Conservation (phyloP, 2,888 invertebrate genomes). For the Ectemnius continuus region DNA sequence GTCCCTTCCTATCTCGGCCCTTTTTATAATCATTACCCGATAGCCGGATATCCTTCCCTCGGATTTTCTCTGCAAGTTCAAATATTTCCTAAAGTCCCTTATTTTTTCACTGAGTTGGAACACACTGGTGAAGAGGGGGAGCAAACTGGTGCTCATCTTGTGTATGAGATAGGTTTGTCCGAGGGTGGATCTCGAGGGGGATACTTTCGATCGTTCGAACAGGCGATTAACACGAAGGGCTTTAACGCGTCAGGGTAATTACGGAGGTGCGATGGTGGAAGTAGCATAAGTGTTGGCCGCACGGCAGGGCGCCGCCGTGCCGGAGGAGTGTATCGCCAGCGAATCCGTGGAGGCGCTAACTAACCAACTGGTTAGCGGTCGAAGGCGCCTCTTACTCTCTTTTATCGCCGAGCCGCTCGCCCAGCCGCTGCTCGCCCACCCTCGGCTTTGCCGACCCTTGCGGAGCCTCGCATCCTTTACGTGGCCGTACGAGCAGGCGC, state of each 20-base stretch:
- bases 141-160: background rate
- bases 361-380: slow-evolving; percentile 61
- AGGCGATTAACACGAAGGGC: slow-evolving; percentile 56
- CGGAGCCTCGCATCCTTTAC: background rate
- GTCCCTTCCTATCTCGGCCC: slow-evolving; percentile 37
- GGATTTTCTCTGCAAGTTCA: too few relatives aligned
- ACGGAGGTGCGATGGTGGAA: slow-evolving; percentile 61
- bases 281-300: slow-evolving; percentile 66
- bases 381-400: slow-evolving; percentile 57
- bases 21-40: too few relatives aligned
- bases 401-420: slow-evolving; percentile 50
- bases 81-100: too few relatives aligned
- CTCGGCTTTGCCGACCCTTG: slow-evolving; percentile 24
- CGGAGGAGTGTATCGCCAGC: slow-evolving; percentile 56
- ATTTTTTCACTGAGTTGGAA: too few relatives aligned
- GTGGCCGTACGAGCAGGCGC: slow-evolving; percentile 15
- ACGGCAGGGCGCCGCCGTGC: slow-evolving; percentile 58
- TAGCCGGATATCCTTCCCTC: too few relatives aligned
- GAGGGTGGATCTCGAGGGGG: slow-evolving; percentile 18
- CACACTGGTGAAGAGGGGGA: slow-evolving; percentile 1
- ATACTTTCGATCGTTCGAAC: slow-evolving; percentile 52
- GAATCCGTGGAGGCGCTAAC: slow-evolving; percentile 60
- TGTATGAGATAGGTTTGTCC: too few relatives aligned
- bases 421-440: slow-evolving; percentile 36
- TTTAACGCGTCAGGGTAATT: slow-evolving; percentile 69